A percentile compares a stretch with the other conserved stretches of the same genome.
Conservation (phyloP, 2,888 invertebrate genomes). For the Candidula unifasciata region DNA sequence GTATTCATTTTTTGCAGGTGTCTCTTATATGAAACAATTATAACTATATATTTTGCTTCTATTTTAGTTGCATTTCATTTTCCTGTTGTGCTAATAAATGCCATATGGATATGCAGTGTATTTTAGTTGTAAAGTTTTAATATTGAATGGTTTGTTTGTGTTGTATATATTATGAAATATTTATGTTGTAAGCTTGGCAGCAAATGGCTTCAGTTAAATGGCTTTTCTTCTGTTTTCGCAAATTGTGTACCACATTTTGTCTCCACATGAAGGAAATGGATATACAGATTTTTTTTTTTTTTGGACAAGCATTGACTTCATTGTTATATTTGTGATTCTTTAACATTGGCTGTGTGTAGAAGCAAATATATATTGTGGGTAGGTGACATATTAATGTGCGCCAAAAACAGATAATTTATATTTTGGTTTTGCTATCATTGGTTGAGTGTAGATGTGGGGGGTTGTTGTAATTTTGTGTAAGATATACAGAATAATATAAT, state of each 20-base stretch:
- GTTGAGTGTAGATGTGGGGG: background rate
- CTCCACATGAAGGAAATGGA: too few relatives aligned
- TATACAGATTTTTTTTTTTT: too few relatives aligned
- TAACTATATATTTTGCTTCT: too few relatives aligned
- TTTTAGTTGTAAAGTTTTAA: background rate
- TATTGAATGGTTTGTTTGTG: background rate
- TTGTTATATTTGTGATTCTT: background rate
- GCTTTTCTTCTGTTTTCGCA: too few relatives aligned
- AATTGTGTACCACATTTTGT: too few relatives aligned
- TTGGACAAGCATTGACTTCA: too few relatives aligned
- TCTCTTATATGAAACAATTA: background rate
- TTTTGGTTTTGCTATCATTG: background rate
- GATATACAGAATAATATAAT: too few relatives aligned
- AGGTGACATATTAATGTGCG: background rate
- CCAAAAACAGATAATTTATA: background rate
- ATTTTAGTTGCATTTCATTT: too few relatives aligned
- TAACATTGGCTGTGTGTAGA: slow-evolving; percentile 29
- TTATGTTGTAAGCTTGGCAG: background rate
- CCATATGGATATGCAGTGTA: too few relatives aligned
- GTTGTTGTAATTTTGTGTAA: background rate
- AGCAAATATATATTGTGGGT: slow-evolving; percentile 1
- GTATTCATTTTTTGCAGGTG: background rate
- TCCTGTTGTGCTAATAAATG: too few relatives aligned
- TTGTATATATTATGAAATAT: background rate
- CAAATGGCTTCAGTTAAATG: too few relatives aligned